Percentiles rank a stretch among this genome's conserved stretches.
Evolutionary conservation across 1,140 invertebrate species (phyloP).

Genomic region (Holcopasites calliopsidis): DNA sequence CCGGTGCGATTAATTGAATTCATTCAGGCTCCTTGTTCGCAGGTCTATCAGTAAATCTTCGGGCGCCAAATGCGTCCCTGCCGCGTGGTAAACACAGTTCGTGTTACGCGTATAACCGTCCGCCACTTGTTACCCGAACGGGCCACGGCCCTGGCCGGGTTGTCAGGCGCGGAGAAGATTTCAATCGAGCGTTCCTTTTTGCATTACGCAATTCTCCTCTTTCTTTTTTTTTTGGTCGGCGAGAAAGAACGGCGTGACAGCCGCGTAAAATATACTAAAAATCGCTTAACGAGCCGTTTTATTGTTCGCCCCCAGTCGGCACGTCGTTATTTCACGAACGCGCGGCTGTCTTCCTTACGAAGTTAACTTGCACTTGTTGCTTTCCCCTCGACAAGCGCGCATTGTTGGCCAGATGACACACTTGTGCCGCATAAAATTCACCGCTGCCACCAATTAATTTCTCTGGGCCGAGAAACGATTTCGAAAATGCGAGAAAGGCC

Average conservation of each 20-base stretch:
- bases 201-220: conserved; percentile 29
- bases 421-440: not conserved
- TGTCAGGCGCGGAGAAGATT: conserved; percentile 57
- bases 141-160: conserved; percentile 46
- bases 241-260: not conserved
- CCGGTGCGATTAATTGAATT: not conserved
- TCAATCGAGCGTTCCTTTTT: conserved; percentile 46
- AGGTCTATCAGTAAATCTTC: not conserved
- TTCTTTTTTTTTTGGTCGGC: not conserved
- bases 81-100: conserved; percentile 19
- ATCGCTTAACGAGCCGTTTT: not conserved
- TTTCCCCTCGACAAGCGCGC: not conserved
- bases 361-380: not conserved
- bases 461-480: too few species aligned
- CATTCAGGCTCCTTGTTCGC: not conserved
- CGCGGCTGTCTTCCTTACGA: not conserved
- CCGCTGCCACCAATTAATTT: not conserved
- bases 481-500: not conserved
- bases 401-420: not conserved
- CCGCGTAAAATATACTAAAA: conserved; percentile 2
- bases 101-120: conserved; percentile 45
- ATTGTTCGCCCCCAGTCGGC: not conserved
- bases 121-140: conserved; percentile 61
- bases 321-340: not conserved
- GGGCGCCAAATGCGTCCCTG: conserved; percentile 2